Conservation (phyloP, 2,888 invertebrate genomes). For the Andrena marginata region DNA sequence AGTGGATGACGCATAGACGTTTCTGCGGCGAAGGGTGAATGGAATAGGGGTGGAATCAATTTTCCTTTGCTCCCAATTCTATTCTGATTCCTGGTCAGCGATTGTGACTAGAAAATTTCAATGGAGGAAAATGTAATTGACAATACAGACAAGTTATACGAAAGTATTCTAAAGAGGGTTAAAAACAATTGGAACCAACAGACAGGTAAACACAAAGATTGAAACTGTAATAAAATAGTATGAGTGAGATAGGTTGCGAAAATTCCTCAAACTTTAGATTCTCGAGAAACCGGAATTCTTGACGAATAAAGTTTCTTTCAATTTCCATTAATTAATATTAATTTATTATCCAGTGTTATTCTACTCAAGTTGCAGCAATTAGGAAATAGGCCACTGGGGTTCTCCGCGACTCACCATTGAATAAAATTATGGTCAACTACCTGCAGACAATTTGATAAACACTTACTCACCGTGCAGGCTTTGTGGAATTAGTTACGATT, state of each 20-base stretch:
- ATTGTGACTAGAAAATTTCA: too few relatives aligned
- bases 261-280: not conserved
- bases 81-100: not conserved
- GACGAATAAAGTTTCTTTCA: not conserved
- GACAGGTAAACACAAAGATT: too few relatives aligned
- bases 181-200: too few relatives aligned
- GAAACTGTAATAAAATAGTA: too few relatives aligned
- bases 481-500: slow-evolving; percentile 3
- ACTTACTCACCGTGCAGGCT: not conserved
- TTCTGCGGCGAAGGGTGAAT: not conserved
- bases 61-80: not conserved
- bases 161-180: too few relatives aligned
- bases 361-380: slow-evolving; percentile 12
- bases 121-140: too few relatives aligned
- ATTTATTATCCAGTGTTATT: not conserved
- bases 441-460: not conserved
- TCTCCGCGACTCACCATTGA: not conserved
- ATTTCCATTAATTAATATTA: not conserved
- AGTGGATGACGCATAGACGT: slow-evolving; percentile 20
- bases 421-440: not conserved
- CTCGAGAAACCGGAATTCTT: not conserved
- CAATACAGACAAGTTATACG: too few relatives aligned
- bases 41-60: slow-evolving; percentile 12
- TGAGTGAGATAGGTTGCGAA: too few relatives aligned
- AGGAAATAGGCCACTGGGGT: slow-evolving; percentile 6